A percentile compares a stretch with the other conserved stretches of the same genome.
These are phyloP conservation scores for Pollachius pollachius DNA, from an alignment of 2,113 vertebrate genomes.

Conservation along the genomic window DNA sequence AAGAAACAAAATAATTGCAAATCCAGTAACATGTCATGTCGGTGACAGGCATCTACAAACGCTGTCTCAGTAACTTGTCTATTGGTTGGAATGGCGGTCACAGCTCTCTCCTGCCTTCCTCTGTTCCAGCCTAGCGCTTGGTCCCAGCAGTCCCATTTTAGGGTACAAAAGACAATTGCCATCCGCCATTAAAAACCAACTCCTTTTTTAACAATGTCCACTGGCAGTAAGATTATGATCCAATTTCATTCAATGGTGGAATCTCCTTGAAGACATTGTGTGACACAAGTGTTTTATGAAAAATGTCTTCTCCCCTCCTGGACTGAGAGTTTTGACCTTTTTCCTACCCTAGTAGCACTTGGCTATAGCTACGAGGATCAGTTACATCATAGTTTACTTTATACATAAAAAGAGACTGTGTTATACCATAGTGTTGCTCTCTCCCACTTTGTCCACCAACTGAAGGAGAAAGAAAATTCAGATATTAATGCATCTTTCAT, in stretches of 20 bases:
- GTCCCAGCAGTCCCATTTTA: conserved; percentile 16
- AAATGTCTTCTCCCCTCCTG: conserved; percentile 24
- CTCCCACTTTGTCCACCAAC: conserved; percentile 95
- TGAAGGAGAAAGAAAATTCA: conserved; percentile 54
- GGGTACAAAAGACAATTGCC: neutral
- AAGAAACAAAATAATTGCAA: conserved; percentile 7
- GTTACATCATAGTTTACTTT: conserved; percentile 18
- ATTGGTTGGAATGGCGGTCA: conserved; percentile 9
- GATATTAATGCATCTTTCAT: too few species aligned
- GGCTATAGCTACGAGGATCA: conserved; percentile 32
- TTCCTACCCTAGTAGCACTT: conserved; percentile 3
- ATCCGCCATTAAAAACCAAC: conserved; percentile 2
- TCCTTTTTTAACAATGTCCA: conserved; percentile 25
- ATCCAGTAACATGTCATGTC: conserved; percentile 30
- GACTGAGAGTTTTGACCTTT: conserved; percentile 35
- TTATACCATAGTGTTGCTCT: conserved; percentile 99
- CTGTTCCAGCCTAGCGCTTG: neutral
- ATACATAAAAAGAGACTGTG: conserved; percentile 16
- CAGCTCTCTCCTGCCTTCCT: conserved; percentile 7
- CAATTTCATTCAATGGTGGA: conserved; percentile 17
- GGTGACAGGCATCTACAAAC: conserved; percentile 1
- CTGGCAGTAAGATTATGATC: conserved; percentile 30
- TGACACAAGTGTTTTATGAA: conserved; percentile 22
- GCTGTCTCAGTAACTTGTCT: conserved; percentile 23
- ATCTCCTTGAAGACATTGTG: conserved; percentile 14